phyloP scores from a whole-genome alignment of 2,888 invertebrate species.

The Microplitis deprimator region DNA sequence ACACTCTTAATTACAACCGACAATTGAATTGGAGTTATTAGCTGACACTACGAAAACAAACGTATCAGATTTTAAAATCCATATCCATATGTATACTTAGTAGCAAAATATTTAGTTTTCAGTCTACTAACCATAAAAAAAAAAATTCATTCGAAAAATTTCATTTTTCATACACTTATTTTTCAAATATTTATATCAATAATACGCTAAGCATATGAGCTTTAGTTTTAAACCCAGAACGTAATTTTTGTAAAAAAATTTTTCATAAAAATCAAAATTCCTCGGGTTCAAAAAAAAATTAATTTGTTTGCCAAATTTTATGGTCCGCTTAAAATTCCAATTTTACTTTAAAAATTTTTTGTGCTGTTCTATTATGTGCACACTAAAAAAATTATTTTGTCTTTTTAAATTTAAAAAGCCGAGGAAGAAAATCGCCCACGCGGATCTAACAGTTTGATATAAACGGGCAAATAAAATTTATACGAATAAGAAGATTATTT shows the following conservation, averaged over 20 bases:
- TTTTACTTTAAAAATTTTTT: not conserved
- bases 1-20: slow-evolving; percentile 23
- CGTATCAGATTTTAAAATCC: slow-evolving; percentile 23
- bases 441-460: not conserved
- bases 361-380: no score
- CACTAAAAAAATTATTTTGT: no score
- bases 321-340: no score
- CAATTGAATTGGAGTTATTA: slow-evolving; percentile 36
- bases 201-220: no score
- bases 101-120: not conserved
- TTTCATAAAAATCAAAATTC: not conserved
- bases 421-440: not conserved
- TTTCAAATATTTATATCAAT: no score
- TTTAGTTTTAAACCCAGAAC: no score
- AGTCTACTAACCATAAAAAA: slow-evolving; percentile 1
- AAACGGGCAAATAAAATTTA: not conserved
- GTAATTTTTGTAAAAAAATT: not conserved
- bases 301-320: no score
- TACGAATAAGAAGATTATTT: not conserved
- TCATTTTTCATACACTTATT: no score
- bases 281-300: no score
- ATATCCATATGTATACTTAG: slow-evolving; percentile 26
- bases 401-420: not conserved
- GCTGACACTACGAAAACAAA: slow-evolving; percentile 14
- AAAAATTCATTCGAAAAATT: no score